Evolutionary conservation across 2,888 invertebrate genomes (phyloP), one percentile per base, ranked within the genome.

Genomic region (Pyrrhia umbra): DNA sequence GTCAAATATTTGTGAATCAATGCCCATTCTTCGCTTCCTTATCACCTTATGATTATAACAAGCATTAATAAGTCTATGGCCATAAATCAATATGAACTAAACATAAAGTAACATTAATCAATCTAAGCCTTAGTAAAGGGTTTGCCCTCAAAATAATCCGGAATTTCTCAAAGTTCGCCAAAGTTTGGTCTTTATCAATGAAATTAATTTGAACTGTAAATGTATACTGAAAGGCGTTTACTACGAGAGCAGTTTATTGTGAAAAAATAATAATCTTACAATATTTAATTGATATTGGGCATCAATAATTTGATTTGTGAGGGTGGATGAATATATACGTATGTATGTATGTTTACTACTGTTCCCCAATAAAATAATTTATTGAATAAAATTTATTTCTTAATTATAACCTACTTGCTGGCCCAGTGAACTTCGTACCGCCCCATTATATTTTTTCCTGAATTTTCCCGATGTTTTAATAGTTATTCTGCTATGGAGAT

Each of bases 51-150:
- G 43, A 47, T 43, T 9, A 40, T 49, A 68, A 13, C 46, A 30
- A 37, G 6, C 30, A 9, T 40, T 21, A 43, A 27, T 60, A 23
- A 34, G 5, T 4, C n/a, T n/a, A 34, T n/a, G 42, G 6, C 60
- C 21, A 69, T 75, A 56, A 69, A 75, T 75, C 72, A 78, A 66
- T 68, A 57, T 43, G 6, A 40, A 46, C 67, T 55, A 50, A 71
- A 77, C 56, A 62, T 50, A 51, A 67, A 69, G 46, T 61, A 58
- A 54, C 58, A 74, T 79, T 77, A 66, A 79, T 75, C 72, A 79
- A 79, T 75, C 66, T 63, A 40, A 64, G 23, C 46, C 54, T 34
- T 61, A 55, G 54, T 73, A 60, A 75, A 77, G 56, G 68, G 67
- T 65, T 67, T 58, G 30, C 47, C 65, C 37, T 30, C 62, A 20